phyloP scores from a whole-genome alignment of 2,113 vertebrate genomes.

The Echinops telfairi region DNA sequence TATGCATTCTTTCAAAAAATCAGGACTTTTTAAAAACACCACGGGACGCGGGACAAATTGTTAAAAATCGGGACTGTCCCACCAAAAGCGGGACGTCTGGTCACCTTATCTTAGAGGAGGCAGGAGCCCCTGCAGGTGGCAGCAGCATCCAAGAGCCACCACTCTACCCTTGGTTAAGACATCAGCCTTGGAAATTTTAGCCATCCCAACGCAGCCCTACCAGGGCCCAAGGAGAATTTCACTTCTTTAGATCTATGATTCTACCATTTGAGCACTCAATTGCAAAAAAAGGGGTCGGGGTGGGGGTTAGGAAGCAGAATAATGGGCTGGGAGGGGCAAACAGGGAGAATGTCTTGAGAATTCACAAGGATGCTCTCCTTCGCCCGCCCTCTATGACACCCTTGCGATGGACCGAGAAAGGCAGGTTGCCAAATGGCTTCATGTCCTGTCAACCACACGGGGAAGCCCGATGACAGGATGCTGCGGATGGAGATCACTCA shows the following conservation, averaged over 20 bases:
- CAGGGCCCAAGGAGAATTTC: background rate
- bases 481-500: background rate
- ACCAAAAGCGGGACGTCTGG: too few species aligned
- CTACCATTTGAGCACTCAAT: background rate
- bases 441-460: background rate
- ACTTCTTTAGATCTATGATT: slow-evolving; percentile 14
- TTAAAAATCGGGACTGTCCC: too few species aligned
- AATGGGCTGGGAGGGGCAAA: too few species aligned
- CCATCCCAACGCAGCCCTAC: background rate
- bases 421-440: background rate
- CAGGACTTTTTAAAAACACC: too few species aligned
- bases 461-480: background rate
- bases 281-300: background rate
- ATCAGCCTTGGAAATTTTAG: background rate
- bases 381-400: background rate
- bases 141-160: background rate
- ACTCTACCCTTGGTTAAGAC: background rate
- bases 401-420: background rate
- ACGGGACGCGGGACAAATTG: too few species aligned
- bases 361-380: background rate
- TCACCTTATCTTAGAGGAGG: too few species aligned
- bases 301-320: too few species aligned
- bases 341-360: background rate
- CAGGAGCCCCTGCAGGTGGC: background rate
- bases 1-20: too few species aligned